A percentile compares a stretch with the other conserved stretches of the same genome.
These are phyloP conservation scores for Bos javanicus DNA, from an alignment of 2,113 vertebrate genomes.

Conservation along the genomic window DNA sequence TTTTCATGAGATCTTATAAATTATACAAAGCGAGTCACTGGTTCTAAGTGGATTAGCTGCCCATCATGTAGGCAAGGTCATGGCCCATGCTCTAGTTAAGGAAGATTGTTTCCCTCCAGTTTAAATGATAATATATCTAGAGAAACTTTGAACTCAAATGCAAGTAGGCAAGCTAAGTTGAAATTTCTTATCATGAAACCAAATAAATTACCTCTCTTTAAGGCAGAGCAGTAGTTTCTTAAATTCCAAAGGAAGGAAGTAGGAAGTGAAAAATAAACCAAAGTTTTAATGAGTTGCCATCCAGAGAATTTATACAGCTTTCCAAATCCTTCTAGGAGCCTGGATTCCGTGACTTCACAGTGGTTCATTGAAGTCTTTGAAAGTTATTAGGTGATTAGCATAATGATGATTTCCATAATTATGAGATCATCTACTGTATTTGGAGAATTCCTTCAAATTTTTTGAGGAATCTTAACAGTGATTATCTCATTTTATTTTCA, in stretches of 20 bases:
- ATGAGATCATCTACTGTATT: not conserved
- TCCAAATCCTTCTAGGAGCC: not conserved
- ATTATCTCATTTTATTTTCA: slow-evolving; percentile 50
- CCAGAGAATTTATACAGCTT: not conserved
- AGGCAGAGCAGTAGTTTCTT: not conserved
- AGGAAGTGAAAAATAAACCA: slow-evolving; percentile 10
- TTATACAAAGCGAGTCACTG: slow-evolving; percentile 57
- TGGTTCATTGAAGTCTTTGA: not conserved
- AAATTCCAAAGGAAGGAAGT: slow-evolving; percentile 23
- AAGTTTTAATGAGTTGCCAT: not conserved
- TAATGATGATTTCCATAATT: slow-evolving; percentile 33
- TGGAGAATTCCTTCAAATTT: slow-evolving; percentile 48
- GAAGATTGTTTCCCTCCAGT: slow-evolving; percentile 58
- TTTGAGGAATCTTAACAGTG: not conserved
- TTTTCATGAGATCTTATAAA: slow-evolving; percentile 65
- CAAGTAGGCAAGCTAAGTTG: slow-evolving; percentile 32
- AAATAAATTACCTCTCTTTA: slow-evolving; percentile 44
- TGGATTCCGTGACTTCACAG: not conserved
- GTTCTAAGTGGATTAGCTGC: slow-evolving; percentile 64
- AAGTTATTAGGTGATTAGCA: slow-evolving; percentile 33
- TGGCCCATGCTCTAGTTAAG: slow-evolving; percentile 59
- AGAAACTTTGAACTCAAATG: slow-evolving; percentile 54
- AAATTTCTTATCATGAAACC: slow-evolving; percentile 38
- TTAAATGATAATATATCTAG: slow-evolving; percentile 56
- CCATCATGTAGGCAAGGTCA: slow-evolving; percentile 67